These are phyloP conservation scores for Drosophila leonis DNA, from an alignment of 2,888 invertebrate genomes.

Conservation along the genomic window DNA sequence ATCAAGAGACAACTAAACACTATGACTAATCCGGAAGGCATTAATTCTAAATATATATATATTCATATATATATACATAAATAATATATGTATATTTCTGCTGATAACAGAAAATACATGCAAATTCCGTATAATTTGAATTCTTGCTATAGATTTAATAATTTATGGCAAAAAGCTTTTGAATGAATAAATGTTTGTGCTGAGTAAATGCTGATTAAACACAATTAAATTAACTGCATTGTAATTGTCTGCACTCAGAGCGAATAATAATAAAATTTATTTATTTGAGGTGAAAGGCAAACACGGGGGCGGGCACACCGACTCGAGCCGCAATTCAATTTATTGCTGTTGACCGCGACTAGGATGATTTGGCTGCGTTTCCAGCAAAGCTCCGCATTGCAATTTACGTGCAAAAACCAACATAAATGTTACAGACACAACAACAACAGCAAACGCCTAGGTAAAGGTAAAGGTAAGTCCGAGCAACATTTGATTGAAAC, in stretches of 20 bases:
- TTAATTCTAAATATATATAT: too few relatives aligned
- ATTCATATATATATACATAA: background rate
- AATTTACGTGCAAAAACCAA: constrained; percentile 63
- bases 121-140: background rate
- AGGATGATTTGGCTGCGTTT: constrained; percentile 47
- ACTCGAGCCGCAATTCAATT: constrained; percentile 66
- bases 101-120: background rate
- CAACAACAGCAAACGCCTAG: constrained; percentile 37
- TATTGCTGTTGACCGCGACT: constrained; percentile 72
- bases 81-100: background rate
- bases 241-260: constrained; percentile 50
- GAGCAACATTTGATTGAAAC: constrained; percentile 69
- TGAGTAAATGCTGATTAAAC: constrained; percentile 35
- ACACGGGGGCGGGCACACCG: background rate
- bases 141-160: background rate
- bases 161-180: background rate
- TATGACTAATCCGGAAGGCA: background rate
- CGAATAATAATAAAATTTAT: constrained; percentile 59
- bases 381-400: constrained; percentile 53
- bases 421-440: constrained; percentile 57
- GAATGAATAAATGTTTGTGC: constrained; percentile 21
- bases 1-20: background rate
- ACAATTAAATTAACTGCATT: constrained; percentile 64
- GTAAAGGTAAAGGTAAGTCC: constrained; percentile 38
- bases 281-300: constrained; percentile 21